Conservation (phyloP, 1,140 invertebrate species). For the Euura lappo region DNA sequence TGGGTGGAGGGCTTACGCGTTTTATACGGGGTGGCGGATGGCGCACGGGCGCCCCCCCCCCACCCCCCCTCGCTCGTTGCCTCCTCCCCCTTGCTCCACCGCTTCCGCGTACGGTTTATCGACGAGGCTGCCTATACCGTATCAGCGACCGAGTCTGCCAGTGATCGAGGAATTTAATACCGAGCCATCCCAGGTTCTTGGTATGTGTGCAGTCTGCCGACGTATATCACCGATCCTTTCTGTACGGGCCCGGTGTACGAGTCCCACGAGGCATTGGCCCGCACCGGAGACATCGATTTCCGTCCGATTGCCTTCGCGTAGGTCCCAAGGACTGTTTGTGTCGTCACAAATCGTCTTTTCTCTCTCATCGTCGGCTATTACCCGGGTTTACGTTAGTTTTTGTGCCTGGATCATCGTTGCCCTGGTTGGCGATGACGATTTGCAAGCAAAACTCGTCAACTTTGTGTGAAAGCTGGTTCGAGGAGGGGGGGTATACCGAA, state of each 20-base stretch:
- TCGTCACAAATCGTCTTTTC: neutral
- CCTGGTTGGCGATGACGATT: no score
- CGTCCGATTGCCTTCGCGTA: neutral
- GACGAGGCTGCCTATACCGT: neutral
- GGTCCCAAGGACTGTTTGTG: neutral
- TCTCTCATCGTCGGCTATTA: no score
- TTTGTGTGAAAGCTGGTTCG: no score
- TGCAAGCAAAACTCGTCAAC: no score
- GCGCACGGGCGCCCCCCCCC: neutral
- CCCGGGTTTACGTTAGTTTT: no score
- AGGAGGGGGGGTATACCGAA: no score
- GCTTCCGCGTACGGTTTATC: conserved; percentile 4
- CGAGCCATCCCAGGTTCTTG: neutral
- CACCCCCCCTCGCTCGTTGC: neutral
- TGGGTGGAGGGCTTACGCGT: neutral
- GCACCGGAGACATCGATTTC: neutral
- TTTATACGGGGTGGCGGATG: conserved; percentile 2
- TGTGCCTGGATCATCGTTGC: no score
- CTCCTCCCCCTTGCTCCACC: neutral
- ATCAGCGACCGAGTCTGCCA: neutral
- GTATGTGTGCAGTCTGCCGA: neutral
- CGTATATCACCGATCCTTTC: neutral
- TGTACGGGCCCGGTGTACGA: neutral
- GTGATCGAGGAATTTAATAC: conserved; percentile 7
- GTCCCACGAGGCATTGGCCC: neutral